Conservation (phyloP, 2,888 invertebrate species). For the Achlya flavicornis region DNA sequence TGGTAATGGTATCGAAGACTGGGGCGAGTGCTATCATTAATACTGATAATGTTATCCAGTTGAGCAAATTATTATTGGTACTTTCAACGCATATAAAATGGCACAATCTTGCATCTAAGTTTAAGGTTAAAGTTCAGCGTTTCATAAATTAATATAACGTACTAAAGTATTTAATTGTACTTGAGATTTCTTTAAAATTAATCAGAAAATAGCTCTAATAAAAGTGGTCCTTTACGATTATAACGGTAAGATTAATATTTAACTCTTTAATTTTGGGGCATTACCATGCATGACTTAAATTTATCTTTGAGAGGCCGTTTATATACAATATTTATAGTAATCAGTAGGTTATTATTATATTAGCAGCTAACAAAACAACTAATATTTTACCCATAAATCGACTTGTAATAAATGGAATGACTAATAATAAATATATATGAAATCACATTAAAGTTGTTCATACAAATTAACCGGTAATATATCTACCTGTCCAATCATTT, state of each 20-base stretch:
- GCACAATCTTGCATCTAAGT: slow-evolving; percentile 26
- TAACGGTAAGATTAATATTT: slow-evolving; percentile 19
- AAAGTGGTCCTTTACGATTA: slow-evolving; percentile 32
- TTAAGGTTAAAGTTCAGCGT: slow-evolving; percentile 21
- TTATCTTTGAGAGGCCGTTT: not conserved
- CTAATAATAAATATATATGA: not conserved
- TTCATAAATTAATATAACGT: slow-evolving; percentile 21
- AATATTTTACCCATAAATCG: slow-evolving; percentile 5
- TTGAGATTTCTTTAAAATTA: slow-evolving; percentile 25
- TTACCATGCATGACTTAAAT: not conserved
- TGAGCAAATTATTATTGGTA: slow-evolving; percentile 13
- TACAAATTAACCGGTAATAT: not conserved
- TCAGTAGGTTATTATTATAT: not conserved
- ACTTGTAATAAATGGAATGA: not conserved
- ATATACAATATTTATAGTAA: slow-evolving; percentile 5
- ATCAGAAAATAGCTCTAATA: slow-evolving; percentile 25
- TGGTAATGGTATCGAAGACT: not conserved
- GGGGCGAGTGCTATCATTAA: slow-evolving; percentile 5
- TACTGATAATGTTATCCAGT: slow-evolving; percentile 13
- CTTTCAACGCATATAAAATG: slow-evolving; percentile 17
- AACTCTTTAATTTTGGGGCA: slow-evolving; percentile 10
- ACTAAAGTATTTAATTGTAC: slow-evolving; percentile 25
- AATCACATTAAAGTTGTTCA: not conserved
- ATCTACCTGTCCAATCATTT: not conserved
- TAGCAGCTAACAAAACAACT: slow-evolving; percentile 4